Evolutionary conservation across 2,888 invertebrate genomes (phyloP).

Genomic region (Cacoxenus indagator): DNA sequence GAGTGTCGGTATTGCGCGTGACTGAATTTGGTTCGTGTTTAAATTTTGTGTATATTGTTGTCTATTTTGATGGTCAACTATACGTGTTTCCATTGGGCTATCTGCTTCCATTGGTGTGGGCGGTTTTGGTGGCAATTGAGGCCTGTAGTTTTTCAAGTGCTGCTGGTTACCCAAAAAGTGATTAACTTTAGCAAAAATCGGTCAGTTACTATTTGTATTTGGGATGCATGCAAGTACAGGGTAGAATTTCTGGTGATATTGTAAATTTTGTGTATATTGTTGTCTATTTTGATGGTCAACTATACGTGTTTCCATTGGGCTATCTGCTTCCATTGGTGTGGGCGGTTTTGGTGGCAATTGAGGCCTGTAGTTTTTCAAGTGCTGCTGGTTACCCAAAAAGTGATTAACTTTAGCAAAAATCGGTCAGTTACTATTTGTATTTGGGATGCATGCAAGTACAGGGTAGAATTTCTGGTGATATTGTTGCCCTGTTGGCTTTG

Average conservation of each 20-base stretch:
- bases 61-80: conserved; percentile 26
- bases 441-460: not conserved
- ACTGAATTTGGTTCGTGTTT: not conserved
- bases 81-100: conserved; percentile 1
- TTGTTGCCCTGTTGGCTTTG: not conserved
- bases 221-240: not conserved
- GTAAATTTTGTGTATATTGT: too few species aligned
- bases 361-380: not conserved
- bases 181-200: not conserved
- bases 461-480: not conserved
- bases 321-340: conserved; percentile 5
- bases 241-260: not conserved
- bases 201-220: not conserved
- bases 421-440: not conserved
- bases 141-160: not conserved
- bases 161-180: not conserved
- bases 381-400: not conserved
- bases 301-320: conserved; percentile 5
- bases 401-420: not conserved
- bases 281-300: conserved; percentile 26
- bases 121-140: not conserved
- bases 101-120: conserved; percentile 9
- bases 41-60: conserved; percentile 10
- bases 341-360: not conserved
- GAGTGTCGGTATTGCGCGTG: not conserved